phyloP scores from a whole-genome alignment of 2,797 vertebrate genomes.

The Philypnodon macrostomus region DNA sequence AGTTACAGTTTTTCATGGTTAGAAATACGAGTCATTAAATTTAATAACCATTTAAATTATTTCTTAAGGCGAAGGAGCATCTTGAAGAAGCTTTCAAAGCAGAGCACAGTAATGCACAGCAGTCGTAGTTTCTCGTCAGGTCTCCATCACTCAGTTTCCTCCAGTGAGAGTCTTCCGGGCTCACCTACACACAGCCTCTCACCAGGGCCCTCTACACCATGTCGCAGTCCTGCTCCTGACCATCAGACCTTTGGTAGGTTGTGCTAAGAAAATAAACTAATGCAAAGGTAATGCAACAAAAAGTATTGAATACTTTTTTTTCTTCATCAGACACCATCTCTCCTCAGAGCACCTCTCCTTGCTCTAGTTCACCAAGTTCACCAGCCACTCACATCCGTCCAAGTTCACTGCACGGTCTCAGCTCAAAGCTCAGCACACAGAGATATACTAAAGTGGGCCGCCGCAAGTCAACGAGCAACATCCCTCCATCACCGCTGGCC shows the following conservation, averaged over 20 bases:
- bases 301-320: not conserved
- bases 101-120: slow-evolving; percentile 86
- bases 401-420: slow-evolving; percentile 91
- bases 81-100: slow-evolving; percentile 93
- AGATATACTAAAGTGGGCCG: slow-evolving; percentile 88
- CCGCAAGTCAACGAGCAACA: slow-evolving; percentile 96
- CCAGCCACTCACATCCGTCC: slow-evolving; percentile 89
- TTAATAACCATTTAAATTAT: no score
- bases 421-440: slow-evolving; percentile 86
- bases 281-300: not conserved
- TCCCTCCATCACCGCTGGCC: slow-evolving; percentile 87
- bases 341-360: slow-evolving; percentile 88
- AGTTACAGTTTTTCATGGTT: not conserved
- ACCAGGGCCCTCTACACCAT: slow-evolving; percentile 86
- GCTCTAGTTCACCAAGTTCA: slow-evolving; percentile 90
- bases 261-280: not conserved
- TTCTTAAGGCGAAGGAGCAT: slow-evolving; percentile 82
- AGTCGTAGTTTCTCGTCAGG: slow-evolving; percentile 95
- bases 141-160: slow-evolving; percentile 93
- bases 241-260: slow-evolving; percentile 75
- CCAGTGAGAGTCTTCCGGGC: slow-evolving; percentile 93
- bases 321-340: slow-evolving; percentile 79
- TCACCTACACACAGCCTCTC: slow-evolving; percentile 95
- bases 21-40: not conserved
- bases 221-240: slow-evolving; percentile 87